Conservation (phyloP, 1,140 invertebrate genomes). For the Periplaneta americana region DNA sequence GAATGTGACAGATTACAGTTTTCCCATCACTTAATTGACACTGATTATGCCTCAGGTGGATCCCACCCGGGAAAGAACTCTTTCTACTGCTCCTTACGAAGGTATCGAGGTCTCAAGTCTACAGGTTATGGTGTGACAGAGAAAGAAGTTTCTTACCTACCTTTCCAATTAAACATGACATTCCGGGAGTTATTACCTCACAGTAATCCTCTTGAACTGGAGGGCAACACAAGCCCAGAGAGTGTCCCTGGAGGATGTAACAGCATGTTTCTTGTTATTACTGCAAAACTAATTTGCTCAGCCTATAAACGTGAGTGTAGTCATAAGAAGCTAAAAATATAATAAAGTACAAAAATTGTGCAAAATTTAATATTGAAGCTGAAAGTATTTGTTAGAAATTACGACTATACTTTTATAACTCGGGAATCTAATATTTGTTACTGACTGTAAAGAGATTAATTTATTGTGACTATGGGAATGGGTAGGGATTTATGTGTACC, state of each 20-base stretch:
- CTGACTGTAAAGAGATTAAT: no score
- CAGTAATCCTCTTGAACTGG: conserved; percentile 43
- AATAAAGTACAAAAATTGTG: no score
- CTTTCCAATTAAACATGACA: conserved; percentile 66
- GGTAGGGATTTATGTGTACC: no score
- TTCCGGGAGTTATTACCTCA: conserved; percentile 42
- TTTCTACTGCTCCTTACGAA: conserved; percentile 45
- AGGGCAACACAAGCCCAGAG: conserved; percentile 19
- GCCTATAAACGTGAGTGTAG: conserved; percentile 62
- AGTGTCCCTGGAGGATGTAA: conserved; percentile 28
- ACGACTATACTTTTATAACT: no score
- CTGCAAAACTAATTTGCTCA: conserved; percentile 63
- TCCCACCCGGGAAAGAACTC: background rate
- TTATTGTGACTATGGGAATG: no score
- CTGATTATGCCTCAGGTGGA: background rate
- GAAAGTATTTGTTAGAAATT: no score
- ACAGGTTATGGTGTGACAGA: conserved; percentile 54
- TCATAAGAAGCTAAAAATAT: background rate
- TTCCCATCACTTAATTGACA: no score
- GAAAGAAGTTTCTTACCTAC: conserved; percentile 55
- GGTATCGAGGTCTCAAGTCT: conserved; percentile 44
- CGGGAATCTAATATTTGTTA: no score
- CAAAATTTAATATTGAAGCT: no score
- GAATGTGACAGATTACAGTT: no score
- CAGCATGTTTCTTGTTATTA: conserved; percentile 59